Evolutionary conservation across 2,888 invertebrate genomes (phyloP), one percentile per base, ranked within the genome.

Genomic region (Helicoverpa assulta): DNA sequence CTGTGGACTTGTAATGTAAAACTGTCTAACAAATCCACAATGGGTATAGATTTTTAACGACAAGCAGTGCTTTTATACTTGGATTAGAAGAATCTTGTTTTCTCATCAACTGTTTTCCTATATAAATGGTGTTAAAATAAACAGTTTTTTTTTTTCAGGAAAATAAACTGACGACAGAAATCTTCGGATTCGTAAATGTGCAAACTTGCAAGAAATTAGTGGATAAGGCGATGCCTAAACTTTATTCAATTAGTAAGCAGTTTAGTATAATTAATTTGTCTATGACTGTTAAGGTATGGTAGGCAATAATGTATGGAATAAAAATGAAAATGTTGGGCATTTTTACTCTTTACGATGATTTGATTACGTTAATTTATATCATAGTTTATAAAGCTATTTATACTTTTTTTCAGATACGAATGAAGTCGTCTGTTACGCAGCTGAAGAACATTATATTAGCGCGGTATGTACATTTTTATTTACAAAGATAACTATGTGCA

Each of bases 391-490:
- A 2, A n/a, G 37, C 19, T 4, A 55, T 1, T 0, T 40, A 21
- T 12, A 21, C 19, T 21, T 40, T 12, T 19, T 5, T 8, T 16
- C 65, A 82, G 87, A 88, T 59, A 66, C 77, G 1, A 85, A 87
- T 60, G 89, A 92, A 72, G 81, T 88, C 5, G 67, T 91, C 0
- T 93, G 93, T 72, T 93, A 89, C 67, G 21, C 88, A 4, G 89
- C 86, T 55, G 88, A 89, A 37, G 85, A 87, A 0, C 86, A 88
- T 71, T 88, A 82, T 52, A 85, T 93, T 64, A 88, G 87, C 40
- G 86, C 86, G 62, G 93, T 92, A 84, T 55, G 76, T 78, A 87
- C 82, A 85, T 51, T 61, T 29, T 26, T 56, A 40, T 37, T 8
- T 8, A 37, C 37, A 37, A 7, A 37, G 2, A 8, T 8, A 37